phyloP scores from a whole-genome alignment of 2,113 vertebrate genomes.

The Oncorhynchus clarkii region DNA sequence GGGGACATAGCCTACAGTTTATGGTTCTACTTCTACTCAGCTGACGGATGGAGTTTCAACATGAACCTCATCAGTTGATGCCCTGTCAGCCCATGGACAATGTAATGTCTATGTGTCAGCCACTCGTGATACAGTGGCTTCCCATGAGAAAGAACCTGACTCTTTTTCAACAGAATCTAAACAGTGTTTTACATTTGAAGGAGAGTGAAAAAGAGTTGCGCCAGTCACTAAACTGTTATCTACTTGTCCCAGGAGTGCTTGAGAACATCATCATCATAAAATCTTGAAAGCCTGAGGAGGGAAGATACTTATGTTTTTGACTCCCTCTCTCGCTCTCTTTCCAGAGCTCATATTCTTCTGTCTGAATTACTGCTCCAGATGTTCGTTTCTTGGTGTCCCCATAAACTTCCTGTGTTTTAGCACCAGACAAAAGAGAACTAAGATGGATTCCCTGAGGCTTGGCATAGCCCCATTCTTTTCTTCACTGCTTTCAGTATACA shows the following conservation, averaged over 20 bases:
- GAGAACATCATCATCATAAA: too few species aligned
- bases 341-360: slow-evolving; percentile 23
- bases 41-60: slow-evolving; percentile 39
- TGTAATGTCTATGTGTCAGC: slow-evolving; percentile 36
- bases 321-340: too few species aligned
- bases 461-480: not conserved
- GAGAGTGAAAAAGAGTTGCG: too few species aligned
- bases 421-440: slow-evolving; percentile 26
- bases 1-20: not conserved
- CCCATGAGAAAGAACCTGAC: too few species aligned
- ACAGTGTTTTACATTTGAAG: too few species aligned
- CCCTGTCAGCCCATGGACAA: slow-evolving; percentile 39
- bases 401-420: slow-evolving; percentile 3
- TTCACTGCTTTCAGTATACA: too few species aligned
- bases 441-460: slow-evolving; percentile 15
- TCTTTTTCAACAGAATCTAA: too few species aligned
- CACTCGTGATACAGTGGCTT: not conserved
- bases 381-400: slow-evolving; percentile 32
- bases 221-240: too few species aligned
- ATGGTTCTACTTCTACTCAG: slow-evolving; percentile 33
- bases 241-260: too few species aligned
- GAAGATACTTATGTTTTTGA: too few species aligned
- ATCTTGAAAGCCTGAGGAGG: too few species aligned
- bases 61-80: slow-evolving; percentile 46
- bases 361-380: slow-evolving; percentile 47